phyloP scores from a whole-genome alignment of 2,113 vertebrate genomes.

The Sus scrofa region DNA sequence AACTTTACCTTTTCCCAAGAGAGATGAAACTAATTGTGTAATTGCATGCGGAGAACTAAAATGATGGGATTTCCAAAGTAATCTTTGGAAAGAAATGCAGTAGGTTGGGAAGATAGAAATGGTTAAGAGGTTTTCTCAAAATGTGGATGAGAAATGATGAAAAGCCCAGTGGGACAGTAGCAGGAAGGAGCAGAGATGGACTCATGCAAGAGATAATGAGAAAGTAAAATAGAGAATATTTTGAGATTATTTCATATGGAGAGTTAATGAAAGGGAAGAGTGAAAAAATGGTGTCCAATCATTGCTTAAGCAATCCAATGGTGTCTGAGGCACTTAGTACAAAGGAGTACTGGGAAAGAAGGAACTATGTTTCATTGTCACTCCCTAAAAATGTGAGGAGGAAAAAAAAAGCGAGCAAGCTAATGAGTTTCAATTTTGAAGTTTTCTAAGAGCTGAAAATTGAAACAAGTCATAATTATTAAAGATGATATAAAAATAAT shows the following conservation, averaged over 20 bases:
- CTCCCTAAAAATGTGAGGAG: background rate
- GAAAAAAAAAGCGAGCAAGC: background rate
- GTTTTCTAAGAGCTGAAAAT: conserved; percentile 15
- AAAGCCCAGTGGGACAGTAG: background rate
- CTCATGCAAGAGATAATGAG: background rate
- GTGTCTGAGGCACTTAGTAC: background rate
- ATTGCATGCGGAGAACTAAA: conserved; percentile 6
- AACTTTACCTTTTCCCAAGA: background rate
- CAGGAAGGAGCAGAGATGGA: background rate
- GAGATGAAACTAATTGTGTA: background rate
- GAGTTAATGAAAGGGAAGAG: background rate
- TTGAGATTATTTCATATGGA: background rate
- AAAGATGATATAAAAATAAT: background rate
- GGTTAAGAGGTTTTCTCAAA: background rate
- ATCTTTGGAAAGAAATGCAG: background rate
- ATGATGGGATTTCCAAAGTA: background rate
- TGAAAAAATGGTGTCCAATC: background rate
- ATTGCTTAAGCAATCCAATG: background rate
- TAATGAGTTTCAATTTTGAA: background rate
- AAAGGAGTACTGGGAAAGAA: background rate
- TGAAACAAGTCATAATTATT: conserved; percentile 30
- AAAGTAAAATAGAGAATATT: background rate
- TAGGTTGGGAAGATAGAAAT: background rate
- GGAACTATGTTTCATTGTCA: background rate
- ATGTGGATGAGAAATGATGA: background rate